Evolutionary conservation across 53 echinoderm and acorn worm species (phyloP).

Genomic region (Arbacia lixula): DNA sequence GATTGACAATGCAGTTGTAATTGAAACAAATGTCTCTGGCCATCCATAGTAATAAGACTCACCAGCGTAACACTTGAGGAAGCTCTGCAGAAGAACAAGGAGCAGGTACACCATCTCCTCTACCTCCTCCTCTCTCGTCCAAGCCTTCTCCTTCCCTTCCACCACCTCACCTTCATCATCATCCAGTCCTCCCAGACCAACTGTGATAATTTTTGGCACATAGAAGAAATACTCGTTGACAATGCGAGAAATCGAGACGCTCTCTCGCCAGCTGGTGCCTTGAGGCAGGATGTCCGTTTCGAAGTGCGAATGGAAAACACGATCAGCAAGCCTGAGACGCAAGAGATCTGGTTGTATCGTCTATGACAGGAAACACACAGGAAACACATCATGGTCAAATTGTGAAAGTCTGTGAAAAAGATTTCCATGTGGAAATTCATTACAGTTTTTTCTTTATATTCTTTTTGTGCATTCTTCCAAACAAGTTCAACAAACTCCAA

Average conservation of each 20-base stretch:
- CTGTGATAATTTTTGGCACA: not conserved
- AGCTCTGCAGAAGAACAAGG: slow-evolving; percentile 41
- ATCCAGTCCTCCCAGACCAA: not conserved
- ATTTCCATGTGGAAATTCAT: too few relatives aligned
- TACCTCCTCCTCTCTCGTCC: not conserved
- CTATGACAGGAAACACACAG: too few relatives aligned
- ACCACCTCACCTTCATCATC: slow-evolving; percentile 2
- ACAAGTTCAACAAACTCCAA: too few relatives aligned
- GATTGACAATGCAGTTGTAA: too few relatives aligned
- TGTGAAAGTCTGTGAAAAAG: too few relatives aligned
- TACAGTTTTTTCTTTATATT: too few relatives aligned
- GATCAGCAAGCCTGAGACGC: slow-evolving; percentile 14
- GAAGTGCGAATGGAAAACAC: slow-evolving; percentile 5
- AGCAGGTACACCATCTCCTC: slow-evolving; percentile 37
- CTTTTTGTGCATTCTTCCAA: too few relatives aligned
- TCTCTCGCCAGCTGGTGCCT: not conserved
- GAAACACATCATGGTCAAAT: too few relatives aligned
- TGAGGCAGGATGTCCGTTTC: not conserved
- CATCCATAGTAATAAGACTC: too few relatives aligned
- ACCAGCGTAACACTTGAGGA: slow-evolving; percentile 32
- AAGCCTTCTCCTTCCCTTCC: not conserved
- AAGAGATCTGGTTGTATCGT: too few relatives aligned
- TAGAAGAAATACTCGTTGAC: slow-evolving; percentile 37
- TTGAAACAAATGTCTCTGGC: too few relatives aligned
- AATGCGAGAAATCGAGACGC: slow-evolving; percentile 5